phyloP scores from a whole-genome alignment of 2,113 vertebrate genomes.

The Tachysurus vachellii region DNA sequence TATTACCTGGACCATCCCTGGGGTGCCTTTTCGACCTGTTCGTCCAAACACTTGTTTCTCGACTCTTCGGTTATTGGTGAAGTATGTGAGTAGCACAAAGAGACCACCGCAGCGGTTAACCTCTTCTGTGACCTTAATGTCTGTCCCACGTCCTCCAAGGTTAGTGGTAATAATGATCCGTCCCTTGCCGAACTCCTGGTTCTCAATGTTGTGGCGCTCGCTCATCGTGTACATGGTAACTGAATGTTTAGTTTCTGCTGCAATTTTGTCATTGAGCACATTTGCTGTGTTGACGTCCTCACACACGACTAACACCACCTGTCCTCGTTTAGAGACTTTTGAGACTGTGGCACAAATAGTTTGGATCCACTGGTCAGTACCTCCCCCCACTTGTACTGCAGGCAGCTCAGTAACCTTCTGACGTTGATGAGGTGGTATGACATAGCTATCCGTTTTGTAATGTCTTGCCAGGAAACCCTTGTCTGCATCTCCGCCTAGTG shows the following conservation, averaged over 20 bases:
- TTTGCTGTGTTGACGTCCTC: constrained; percentile 55
- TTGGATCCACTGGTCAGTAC: constrained; percentile 33
- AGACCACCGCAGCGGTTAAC: constrained; percentile 49
- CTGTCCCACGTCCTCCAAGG: constrained; percentile 49
- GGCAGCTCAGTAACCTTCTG: constrained; percentile 51
- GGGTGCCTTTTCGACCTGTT: constrained; percentile 49
- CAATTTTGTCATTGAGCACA: constrained; percentile 24
- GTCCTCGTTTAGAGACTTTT: constrained; percentile 31
- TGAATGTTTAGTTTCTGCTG: neutral
- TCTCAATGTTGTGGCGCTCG: constrained; percentile 49
- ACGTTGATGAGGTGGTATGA: constrained; percentile 44
- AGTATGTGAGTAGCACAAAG: constrained; percentile 51
- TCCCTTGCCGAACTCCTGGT: constrained; percentile 33
- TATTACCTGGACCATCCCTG: constrained; percentile 50
- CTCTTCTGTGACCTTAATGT: constrained; percentile 44
- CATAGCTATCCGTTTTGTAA: constrained; percentile 45
- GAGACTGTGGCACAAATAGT: constrained; percentile 29
- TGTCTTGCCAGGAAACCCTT: constrained; percentile 46
- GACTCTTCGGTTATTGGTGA: constrained; percentile 43
- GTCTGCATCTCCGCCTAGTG: constrained; percentile 50
- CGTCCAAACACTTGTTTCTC: constrained; percentile 54
- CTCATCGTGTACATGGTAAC: constrained; percentile 54
- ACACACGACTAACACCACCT: constrained; percentile 47
- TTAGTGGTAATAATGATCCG: constrained; percentile 49
- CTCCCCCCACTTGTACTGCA: constrained; percentile 42